Evolutionary conservation across 2,797 vertebrate genomes (phyloP).

Genomic region (Girardinus metallicus): DNA sequence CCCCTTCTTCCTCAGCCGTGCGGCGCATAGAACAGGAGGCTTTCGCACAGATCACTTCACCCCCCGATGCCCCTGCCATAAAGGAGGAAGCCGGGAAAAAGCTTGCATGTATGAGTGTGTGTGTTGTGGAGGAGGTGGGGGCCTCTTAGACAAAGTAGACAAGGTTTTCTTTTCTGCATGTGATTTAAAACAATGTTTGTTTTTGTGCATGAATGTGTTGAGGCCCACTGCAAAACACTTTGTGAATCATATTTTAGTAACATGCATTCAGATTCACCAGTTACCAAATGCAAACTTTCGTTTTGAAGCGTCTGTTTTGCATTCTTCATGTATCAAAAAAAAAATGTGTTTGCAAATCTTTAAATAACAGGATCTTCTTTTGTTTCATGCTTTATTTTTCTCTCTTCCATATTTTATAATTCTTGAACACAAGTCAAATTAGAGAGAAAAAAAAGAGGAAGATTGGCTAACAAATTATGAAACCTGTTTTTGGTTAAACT

Average conservation of each 20-base stretch:
- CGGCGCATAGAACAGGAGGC: constrained; percentile 79
- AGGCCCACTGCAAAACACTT: constrained; percentile 22
- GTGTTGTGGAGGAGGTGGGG: constrained; percentile 16
- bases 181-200: constrained; percentile 53
- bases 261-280: constrained; percentile 18
- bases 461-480: constrained; percentile 5
- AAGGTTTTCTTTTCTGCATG: constrained; percentile 46
- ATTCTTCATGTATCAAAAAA: neutral
- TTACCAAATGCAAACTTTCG: constrained; percentile 7
- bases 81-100: constrained; percentile 62
- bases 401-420: neutral
- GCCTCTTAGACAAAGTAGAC: constrained; percentile 49
- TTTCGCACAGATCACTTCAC: constrained; percentile 84
- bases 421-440: neutral
- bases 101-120: constrained; percentile 25
- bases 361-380: neutral
- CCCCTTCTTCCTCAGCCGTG: constrained; percentile 77
- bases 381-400: neutral
- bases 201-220: constrained; percentile 19
- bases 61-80: constrained; percentile 78
- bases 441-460: neutral
- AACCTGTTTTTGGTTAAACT: constrained; percentile 3
- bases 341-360: neutral
- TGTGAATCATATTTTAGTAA: constrained; percentile 10
- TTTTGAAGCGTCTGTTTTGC: neutral